Conservation (phyloP, 2,888 invertebrate genomes). For the Apodemia hepburni region DNA sequence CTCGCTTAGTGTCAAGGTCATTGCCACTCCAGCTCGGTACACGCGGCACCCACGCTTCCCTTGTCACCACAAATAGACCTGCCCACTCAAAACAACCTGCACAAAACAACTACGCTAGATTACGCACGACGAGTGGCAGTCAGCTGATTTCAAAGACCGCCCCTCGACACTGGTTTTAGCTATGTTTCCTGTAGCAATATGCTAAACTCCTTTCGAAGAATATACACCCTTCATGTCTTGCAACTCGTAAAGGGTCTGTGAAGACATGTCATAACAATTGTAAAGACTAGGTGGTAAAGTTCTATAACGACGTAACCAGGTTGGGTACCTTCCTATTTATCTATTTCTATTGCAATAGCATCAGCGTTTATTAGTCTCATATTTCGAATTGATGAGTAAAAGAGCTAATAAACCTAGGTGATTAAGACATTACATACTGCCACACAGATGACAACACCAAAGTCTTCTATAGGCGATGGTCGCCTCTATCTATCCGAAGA, state of each 20-base stretch:
- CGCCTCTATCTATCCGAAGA: neutral
- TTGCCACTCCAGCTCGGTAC: constrained; percentile 78
- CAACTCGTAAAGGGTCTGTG: neutral
- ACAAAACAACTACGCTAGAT: constrained; percentile 55
- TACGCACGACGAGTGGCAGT: constrained; percentile 30
- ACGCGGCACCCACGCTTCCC: constrained; percentile 77
- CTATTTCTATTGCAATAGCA: too few relatives aligned
- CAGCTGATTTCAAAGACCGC: neutral
- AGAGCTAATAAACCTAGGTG: too few relatives aligned
- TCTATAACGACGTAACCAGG: too few relatives aligned
- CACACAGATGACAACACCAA: neutral
- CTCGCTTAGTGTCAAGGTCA: constrained; percentile 80
- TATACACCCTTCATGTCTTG: neutral
- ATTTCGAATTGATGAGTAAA: too few relatives aligned
- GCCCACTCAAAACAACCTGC: constrained; percentile 66
- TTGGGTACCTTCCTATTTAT: too few relatives aligned
- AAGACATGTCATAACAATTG: neutral
- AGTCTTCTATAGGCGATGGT: neutral
- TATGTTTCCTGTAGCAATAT: neutral
- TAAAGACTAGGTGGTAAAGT: too few relatives aligned
- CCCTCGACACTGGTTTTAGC: neutral
- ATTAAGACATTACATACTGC: too few relatives aligned
- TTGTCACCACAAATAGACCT: constrained; percentile 78
- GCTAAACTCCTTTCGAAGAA: neutral
- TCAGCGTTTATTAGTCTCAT: too few relatives aligned